A percentile compares a stretch with the other conserved stretches of the same genome.
phyloP scores from a whole-genome alignment of 2,113 vertebrate genomes.

The Bucco capensis region DNA sequence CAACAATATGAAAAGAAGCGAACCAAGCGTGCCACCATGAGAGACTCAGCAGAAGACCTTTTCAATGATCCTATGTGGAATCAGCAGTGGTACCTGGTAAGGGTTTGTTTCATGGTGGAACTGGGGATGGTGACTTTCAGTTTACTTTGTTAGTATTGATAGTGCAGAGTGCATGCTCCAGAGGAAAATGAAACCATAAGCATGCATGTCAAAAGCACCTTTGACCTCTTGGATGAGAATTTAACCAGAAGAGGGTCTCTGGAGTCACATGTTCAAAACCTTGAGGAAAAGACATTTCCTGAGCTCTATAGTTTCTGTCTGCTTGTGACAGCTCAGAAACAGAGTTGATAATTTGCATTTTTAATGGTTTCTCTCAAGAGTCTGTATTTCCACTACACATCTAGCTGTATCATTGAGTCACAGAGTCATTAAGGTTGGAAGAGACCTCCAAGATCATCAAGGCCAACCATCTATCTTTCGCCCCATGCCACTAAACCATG shows the following conservation, averaged over 20 bases:
- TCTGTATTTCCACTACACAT: neutral
- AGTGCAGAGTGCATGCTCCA: neutral
- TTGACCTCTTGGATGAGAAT: neutral
- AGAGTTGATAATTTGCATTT: neutral
- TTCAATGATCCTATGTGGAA: constrained; percentile 99
- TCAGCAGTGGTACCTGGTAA: constrained; percentile 98
- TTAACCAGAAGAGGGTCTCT: neutral
- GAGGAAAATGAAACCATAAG: neutral
- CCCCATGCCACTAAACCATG: too few relatives aligned
- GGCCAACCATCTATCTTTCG: too few relatives aligned
- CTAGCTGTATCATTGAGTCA: neutral
- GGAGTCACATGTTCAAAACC: neutral
- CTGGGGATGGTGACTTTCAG: neutral
- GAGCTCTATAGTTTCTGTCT: neutral
- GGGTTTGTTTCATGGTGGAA: constrained; percentile 8
- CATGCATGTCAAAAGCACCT: neutral
- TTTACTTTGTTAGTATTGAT: neutral
- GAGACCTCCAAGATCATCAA: too few relatives aligned
- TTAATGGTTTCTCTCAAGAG: neutral
- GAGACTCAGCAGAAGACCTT: constrained; percentile 81
- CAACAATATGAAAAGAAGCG: constrained; percentile 93
- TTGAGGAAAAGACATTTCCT: neutral
- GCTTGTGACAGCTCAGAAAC: neutral
- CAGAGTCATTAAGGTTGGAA: too few relatives aligned
- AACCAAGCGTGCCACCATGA: constrained; percentile 78